Evolutionary conservation across 2,113 vertebrate genomes (phyloP).

Genomic region (Plotosus lineatus): DNA sequence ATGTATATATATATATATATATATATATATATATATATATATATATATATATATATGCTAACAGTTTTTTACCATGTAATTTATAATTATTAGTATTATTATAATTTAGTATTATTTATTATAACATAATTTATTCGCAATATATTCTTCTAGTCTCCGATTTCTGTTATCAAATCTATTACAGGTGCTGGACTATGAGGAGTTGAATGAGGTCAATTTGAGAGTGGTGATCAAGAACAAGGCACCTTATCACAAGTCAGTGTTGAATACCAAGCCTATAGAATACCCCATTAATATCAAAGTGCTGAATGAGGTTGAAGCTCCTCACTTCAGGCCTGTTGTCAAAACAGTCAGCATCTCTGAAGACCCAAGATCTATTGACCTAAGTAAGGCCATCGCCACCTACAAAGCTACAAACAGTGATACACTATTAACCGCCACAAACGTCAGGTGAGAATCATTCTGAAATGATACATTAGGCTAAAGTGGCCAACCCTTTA

Average conservation of each 20-base stretch:
- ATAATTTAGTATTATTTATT: too few species aligned
- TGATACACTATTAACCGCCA: constrained; percentile 78
- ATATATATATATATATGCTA: too few species aligned
- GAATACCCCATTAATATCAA: constrained; percentile 71
- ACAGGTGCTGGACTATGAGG: constrained; percentile 81
- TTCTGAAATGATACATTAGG: too few species aligned
- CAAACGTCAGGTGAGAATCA: constrained; percentile 78
- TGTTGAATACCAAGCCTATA: not conserved
- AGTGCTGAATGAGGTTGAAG: constrained; percentile 82
- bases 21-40: too few species aligned
- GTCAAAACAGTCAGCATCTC: constrained; percentile 71
- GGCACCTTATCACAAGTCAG: constrained; percentile 73
- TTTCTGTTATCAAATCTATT: not conserved
- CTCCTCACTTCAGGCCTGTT: constrained; percentile 77
- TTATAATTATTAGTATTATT: too few species aligned
- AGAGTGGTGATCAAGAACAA: constrained; percentile 79
- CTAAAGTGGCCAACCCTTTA: not conserved
- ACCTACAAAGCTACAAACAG: constrained; percentile 80
- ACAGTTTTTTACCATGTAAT: too few species aligned
- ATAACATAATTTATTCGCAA: too few species aligned
- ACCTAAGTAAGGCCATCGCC: constrained; percentile 66
- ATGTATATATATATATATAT: too few species aligned
- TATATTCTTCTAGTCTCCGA: not conserved
- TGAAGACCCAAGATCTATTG: constrained; percentile 57
- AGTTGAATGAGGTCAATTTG: constrained; percentile 71